Percentiles rank a stretch among this genome's conserved stretches.
phyloP scores from a whole-genome alignment of 2,797 vertebrate genomes.

The Myripristis murdjan region DNA sequence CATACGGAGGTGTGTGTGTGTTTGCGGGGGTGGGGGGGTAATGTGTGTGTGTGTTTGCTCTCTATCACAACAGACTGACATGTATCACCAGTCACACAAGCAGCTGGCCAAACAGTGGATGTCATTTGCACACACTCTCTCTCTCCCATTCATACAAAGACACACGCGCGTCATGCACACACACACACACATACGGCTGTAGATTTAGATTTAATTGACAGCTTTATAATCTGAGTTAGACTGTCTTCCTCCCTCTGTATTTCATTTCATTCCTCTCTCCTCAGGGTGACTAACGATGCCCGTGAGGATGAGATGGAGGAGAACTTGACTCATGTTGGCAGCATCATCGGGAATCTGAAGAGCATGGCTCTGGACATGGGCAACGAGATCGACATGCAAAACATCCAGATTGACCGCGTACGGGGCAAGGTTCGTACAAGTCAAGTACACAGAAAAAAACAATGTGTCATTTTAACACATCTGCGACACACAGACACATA shows the following conservation, averaged over 20 bases:
- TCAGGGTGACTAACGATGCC: conserved; percentile 86
- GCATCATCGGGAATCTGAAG: conserved; percentile 88
- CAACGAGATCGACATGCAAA: conserved; percentile 88
- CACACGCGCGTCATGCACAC: conserved; percentile 13
- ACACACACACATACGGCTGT: not conserved
- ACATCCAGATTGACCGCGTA: conserved; percentile 81
- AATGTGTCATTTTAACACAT: too few relatives aligned
- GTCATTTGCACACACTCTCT: too few relatives aligned
- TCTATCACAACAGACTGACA: conserved; percentile 35
- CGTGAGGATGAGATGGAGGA: conserved; percentile 90
- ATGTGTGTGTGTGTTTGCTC: conserved; percentile 52
- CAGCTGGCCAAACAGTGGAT: conserved; percentile 66
- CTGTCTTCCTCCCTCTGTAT: too few relatives aligned
- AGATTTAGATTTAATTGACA: too few relatives aligned
- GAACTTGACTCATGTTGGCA: conserved; percentile 86
- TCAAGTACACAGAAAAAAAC: too few relatives aligned
- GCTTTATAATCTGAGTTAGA: not conserved
- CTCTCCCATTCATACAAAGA: conserved; percentile 15
- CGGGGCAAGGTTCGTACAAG: conserved; percentile 86
- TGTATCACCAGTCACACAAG: conserved; percentile 12
- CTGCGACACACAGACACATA: too few relatives aligned
- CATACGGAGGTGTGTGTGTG: conserved; percentile 78
- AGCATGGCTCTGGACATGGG: conserved; percentile 89
- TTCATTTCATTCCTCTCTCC: too few relatives aligned
- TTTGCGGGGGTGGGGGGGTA: not conserved